A percentile compares a stretch with the other conserved stretches of the same genome.
Evolutionary conservation across 2,888 invertebrate genomes (phyloP).

Genomic region (Phytoseiulus persimilis): DNA sequence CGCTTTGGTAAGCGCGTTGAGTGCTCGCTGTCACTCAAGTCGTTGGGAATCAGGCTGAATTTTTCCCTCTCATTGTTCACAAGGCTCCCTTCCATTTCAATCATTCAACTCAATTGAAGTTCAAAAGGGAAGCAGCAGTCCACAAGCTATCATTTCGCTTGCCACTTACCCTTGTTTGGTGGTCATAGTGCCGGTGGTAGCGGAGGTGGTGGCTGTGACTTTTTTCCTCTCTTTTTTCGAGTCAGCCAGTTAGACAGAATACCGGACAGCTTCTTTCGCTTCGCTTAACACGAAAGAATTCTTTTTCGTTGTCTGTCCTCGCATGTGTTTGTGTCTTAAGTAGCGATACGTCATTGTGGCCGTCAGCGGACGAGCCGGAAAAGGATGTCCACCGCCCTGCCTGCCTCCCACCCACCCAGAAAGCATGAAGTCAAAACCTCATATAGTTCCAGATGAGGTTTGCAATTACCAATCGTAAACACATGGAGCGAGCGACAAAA

Average conservation of each 20-base stretch:
- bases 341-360: not conserved
- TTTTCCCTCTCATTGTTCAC: not conserved
- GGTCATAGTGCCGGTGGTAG: not conserved
- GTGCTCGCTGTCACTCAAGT: not conserved
- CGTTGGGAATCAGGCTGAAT: not conserved
- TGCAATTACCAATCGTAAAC: not conserved
- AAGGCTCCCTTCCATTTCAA: not conserved
- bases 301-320: not conserved
- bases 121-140: not conserved
- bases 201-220: not conserved
- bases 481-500: not conserved
- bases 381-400: not conserved
- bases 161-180: not conserved
- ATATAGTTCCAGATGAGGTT: not conserved
- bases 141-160: not conserved
- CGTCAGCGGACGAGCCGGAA: not conserved
- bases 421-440: not conserved
- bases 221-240: not conserved
- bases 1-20: slow-evolving; percentile 5
- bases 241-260: not conserved
- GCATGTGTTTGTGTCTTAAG: not conserved
- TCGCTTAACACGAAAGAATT: slow-evolving; percentile 5
- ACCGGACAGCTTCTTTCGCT: not conserved
- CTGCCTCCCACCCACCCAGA: not conserved
- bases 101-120: not conserved